Base-by-base conservation (phyloP, 2,888 invertebrate species). In the Chymomyza procnemis region DNA sequence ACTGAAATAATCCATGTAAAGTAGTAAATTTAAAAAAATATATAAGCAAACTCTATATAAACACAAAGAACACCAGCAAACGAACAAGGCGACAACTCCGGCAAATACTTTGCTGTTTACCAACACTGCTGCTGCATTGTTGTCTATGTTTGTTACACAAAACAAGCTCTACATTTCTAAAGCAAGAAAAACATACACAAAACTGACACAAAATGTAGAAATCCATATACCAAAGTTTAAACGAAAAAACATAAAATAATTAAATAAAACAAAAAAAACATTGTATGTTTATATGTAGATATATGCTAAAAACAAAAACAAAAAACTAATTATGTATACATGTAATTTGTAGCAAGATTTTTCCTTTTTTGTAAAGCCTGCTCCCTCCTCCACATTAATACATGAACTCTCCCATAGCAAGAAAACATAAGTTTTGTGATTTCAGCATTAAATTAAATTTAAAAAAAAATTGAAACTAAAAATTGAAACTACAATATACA, bases 161-260 rank as follows among this genome's bases (percentile, higher is more conserved):
- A 83, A 85, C 73, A 78, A 80, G 75, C 85, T 83, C 80, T 83
- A 74, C 76, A 52, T 68, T 69, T 67, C 67, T n/a, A n/a, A n/a
- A n/a, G n/a, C n/a, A n/a, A n/a, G n/a, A n/a, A 67, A 61, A 47
- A 61, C 34, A 67, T 55, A 56, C n/a, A 56, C 8, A 59, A n/a
- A 12, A 62, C 41, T 66, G 12, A 63, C 16, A 73, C 46, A 58
- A 78, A 78, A 75, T 75, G 87, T 87, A 87, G 88, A 85, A 82
- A 88, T 85, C 87, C 84, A 88, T 88, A 88, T 88, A 88, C 88
- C 88, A 88, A 88, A 88, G 88, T 86, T 86, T 83, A 85, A 72
- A 67, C 70, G 69, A 68, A 78, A 66, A 73, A 64, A 76, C n/a
- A n/a, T 52, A 73, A 56, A 72, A 65, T 66, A 58, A 59, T 69